Conservation (phyloP, 1,140 invertebrate species). For the Ceratina calcarata region DNA sequence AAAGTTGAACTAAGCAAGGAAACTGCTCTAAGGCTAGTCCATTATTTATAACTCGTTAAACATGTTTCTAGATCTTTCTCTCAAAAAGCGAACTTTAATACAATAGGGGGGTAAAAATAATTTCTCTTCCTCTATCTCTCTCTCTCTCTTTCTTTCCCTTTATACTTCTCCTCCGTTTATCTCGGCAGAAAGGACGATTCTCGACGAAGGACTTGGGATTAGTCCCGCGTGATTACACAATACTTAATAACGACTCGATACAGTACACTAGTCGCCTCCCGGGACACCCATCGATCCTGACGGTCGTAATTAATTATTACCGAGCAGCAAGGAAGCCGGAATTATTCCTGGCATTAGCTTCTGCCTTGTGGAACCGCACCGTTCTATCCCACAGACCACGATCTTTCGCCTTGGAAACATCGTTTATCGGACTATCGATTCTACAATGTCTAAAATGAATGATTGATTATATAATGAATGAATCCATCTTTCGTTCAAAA, state of each 20-base stretch:
- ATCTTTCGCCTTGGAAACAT: neutral
- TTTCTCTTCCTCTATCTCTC: neutral
- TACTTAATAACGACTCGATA: slow-evolving; percentile 73
- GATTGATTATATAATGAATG: no score
- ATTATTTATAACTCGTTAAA: slow-evolving; percentile 45
- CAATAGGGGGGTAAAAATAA: slow-evolving; percentile 14
- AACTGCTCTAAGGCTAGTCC: neutral
- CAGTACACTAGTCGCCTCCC: slow-evolving; percentile 47
- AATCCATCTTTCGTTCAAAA: neutral
- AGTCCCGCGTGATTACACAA: slow-evolving; percentile 60
- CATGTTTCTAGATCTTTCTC: slow-evolving; percentile 29
- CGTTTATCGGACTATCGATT: slow-evolving; percentile 14
- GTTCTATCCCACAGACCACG: neutral
- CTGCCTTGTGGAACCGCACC: neutral
- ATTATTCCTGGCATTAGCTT: slow-evolving; percentile 53
- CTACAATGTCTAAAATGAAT: no score
- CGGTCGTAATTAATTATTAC: slow-evolving; percentile 72
- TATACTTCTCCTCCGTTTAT: neutral
- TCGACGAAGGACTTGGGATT: slow-evolving; percentile 44
- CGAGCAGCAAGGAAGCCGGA: slow-evolving; percentile 46
- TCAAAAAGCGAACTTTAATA: slow-evolving; percentile 34
- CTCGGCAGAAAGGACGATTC: neutral
- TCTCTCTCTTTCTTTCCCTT: neutral
- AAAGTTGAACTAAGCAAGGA: neutral
- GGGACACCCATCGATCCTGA: slow-evolving; percentile 68